Evolutionary conservation across 35 echinoderm and acorn worm species (phyloP), one percentile per base, ranked within the genome.

Genomic region (Amphiura filiformis): DNA sequence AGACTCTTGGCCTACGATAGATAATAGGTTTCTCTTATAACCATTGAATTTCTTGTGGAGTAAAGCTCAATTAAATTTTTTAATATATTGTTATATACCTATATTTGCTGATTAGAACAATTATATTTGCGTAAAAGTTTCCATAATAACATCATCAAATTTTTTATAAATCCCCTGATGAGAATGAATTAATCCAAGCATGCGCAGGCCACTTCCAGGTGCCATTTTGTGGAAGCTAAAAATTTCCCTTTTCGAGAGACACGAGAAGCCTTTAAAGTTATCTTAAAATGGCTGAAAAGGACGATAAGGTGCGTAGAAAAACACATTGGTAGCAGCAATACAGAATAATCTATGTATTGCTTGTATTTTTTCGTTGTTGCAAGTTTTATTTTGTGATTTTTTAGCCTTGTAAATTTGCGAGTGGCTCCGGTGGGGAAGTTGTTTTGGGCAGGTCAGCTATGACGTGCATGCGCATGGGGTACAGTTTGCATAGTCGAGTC

Each of bases 141-240:
- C 41, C 5, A 47, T 17, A 47, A 47, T 47, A 47, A 47, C 17
- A 47, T 47, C 5, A 47, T 47, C 15, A 70, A 70, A 70, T 70
- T 70, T 11, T 18, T 70, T 70, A 13, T n/a, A n/a, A n/a, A 4
- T 4, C 61, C 61, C 61, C 15, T 70, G 26, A 30, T 70, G 26
- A 70, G 26, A 37, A 91, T 91, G 49, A 36, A 84, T 38, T 78
- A 84, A 39, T 91, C 89, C 82, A 82, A 70, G 39, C 89, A 91
- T 91, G 89, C 89, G 89, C 89, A 91, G 37, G 41, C 39, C 35
- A 91, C 89, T 91, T 91, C 82, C 65, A 91, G 89, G 81, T 91
- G 89, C 89, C 89, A 91, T 91, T 83, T 91, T 91, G 85, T 80
- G 61, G 61, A 70, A 70, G 89, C 89, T 35, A 61, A 91, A 83